These are phyloP conservation scores for Ophioninae sp. DNA, from an alignment of 2,888 invertebrate genomes.

Conservation along the genomic window DNA sequence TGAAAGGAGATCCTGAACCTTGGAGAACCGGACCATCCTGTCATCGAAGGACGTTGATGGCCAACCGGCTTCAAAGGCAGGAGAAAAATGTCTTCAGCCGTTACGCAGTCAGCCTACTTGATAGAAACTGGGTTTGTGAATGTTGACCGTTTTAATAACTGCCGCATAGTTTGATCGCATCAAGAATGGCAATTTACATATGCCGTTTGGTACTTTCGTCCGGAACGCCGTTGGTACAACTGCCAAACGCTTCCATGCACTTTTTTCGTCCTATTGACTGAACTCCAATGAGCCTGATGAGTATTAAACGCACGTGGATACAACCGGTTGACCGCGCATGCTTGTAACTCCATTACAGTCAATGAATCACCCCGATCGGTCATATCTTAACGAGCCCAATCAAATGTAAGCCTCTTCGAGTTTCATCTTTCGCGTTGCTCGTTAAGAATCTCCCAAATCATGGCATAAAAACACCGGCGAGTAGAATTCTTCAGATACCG, in stretches of 20 bases:
- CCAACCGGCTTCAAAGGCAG: conserved; percentile 18
- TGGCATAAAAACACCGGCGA: conserved; percentile 12
- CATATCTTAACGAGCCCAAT: conserved; percentile 15
- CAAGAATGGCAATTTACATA: too few relatives aligned
- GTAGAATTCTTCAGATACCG: conserved; percentile 11
- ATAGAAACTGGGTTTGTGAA: neutral
- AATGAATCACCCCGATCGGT: neutral
- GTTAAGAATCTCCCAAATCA: conserved; percentile 9
- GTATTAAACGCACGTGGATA: neutral
- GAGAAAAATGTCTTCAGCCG: conserved; percentile 16
- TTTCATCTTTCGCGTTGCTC: conserved; percentile 1
- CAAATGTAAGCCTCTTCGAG: conserved; percentile 2
- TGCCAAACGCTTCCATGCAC: too few relatives aligned
- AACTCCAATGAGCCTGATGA: neutral
- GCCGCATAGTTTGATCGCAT: too few relatives aligned
- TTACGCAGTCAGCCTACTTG: conserved; percentile 8
- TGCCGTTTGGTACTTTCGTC: too few relatives aligned
- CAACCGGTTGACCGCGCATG: neutral
- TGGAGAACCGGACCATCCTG: conserved; percentile 6
- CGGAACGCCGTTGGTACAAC: too few relatives aligned
- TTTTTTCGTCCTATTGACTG: neutral
- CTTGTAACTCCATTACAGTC: too few relatives aligned
- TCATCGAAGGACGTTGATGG: conserved; percentile 1
- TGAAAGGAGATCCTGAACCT: neutral
- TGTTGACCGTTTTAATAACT: neutral